Evolutionary conservation across 2,888 invertebrate species (phyloP), one percentile per base, ranked within the genome.

Genomic region (Gari tellinella): DNA sequence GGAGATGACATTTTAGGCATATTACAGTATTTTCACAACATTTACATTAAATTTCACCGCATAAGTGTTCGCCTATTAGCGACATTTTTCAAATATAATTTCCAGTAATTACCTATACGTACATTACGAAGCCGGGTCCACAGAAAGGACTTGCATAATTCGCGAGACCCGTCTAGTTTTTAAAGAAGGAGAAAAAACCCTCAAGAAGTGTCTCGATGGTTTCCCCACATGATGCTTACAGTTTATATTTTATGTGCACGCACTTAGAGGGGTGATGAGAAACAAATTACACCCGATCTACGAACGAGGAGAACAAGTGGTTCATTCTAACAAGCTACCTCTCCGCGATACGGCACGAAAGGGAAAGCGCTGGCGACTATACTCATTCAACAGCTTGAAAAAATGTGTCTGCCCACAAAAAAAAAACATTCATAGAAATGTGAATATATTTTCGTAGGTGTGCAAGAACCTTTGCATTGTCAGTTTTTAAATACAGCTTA

Each of bases 261-360:
- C 72, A 62, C 72, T 72, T 62, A 56, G 37, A 25, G 12, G 14
- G 19, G 62, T 51, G 66, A 57, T 66, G 65, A 72, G 61, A 66
- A 52, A 72, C 66, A 62, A 56, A 66, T 66, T 57, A 56, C 62
- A 62, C 48, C 43, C 56, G 61, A 43, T 55, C 55, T 10, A 10
- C 31, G 31, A n/a, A 48, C 21, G 21, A 3, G 12, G 17, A 19
- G 4, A 48, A 48, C 48, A 48, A 48, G 48, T 48, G 48, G 48
- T 21, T 48, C 48, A 5, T 48, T 48, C 48, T 43, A 31, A 31
- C 31, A 31, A 31, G 31, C 31, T 10, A 31, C 31, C 31, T 31
- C 31, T 31, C 4, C 31, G 31, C 10, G 31, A 31, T 31, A 10
- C 31, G 31, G 31, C 31, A 31, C 31, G 31, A 45, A 45, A 45